phyloP scores from a whole-genome alignment of 2,113 vertebrate species.

The Typhlomys cinereus region DNA sequence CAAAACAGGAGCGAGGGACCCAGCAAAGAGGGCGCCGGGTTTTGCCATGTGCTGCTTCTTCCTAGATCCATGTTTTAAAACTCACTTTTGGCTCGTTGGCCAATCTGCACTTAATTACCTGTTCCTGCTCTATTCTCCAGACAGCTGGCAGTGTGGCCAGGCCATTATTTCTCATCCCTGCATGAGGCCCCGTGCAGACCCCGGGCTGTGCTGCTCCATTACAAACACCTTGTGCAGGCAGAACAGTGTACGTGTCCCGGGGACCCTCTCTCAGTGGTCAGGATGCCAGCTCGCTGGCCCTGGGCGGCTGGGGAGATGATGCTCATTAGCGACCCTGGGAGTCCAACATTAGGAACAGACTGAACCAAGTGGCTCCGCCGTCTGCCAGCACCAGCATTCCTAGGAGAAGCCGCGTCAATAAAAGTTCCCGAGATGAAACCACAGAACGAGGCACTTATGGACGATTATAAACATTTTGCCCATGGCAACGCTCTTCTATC shows the following conservation, averaged over 20 bases:
- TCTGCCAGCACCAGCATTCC: slow-evolving; percentile 82
- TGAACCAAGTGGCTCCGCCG: slow-evolving; percentile 74
- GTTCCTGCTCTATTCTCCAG: slow-evolving; percentile 4
- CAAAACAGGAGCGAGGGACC: slow-evolving; percentile 9
- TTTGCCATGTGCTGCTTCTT: slow-evolving; percentile 55
- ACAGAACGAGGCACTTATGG: slow-evolving; percentile 84
- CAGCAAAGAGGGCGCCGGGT: not conserved
- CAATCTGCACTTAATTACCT: slow-evolving; percentile 73
- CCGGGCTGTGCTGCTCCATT: slow-evolving; percentile 31
- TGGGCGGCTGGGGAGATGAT: slow-evolving; percentile 75
- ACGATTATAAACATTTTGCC: slow-evolving; percentile 87
- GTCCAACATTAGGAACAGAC: slow-evolving; percentile 80
- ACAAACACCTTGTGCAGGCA: slow-evolving; percentile 53
- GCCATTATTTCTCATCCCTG: not conserved
- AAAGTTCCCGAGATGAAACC: slow-evolving; percentile 80
- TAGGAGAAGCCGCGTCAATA: slow-evolving; percentile 82
- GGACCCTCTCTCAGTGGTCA: slow-evolving; percentile 39
- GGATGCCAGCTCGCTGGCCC: slow-evolving; percentile 72
- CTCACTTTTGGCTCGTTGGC: slow-evolving; percentile 41
- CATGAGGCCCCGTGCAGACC: not conserved
- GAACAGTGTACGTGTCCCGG: not conserved
- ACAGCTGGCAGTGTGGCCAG: slow-evolving; percentile 1
- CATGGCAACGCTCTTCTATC: slow-evolving; percentile 84
- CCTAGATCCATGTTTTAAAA: slow-evolving; percentile 63
- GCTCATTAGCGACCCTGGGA: slow-evolving; percentile 82